Evolutionary conservation across 2,888 invertebrate species (phyloP), one percentile per base, ranked within the genome.

Genomic region (Phengaris arion): DNA sequence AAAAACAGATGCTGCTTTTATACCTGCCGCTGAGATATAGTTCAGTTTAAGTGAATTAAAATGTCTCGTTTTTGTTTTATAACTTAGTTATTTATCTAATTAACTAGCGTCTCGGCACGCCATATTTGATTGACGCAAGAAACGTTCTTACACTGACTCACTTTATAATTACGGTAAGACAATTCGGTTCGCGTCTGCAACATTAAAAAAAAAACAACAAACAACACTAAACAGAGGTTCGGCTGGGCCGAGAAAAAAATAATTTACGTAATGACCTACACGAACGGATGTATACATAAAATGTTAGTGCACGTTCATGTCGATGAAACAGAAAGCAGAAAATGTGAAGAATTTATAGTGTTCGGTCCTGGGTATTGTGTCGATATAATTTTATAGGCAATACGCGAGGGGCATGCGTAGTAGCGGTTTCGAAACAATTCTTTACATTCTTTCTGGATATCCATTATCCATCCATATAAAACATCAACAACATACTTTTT

Each of bases 251-350:
- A 46, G 15, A 69, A 69, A 69, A 69, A 64, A 64, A 64, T 35
- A 64, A 64, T 64, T 22, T 45, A 48, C 69, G 69, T 15, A 48
- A 48, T 46, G n/a, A 48, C 46, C 46, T 69, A 9, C 69, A 69
- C 69, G 69, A 13, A 48, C 15, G 48, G 69, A 69, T 69, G 69
- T 69, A 69, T 13, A 15, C 48, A 48, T 48, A 8, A 48, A 83
- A 81, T 77, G 77, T 75, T 78, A 69, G 73, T 72, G 69, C 77
- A 78, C 79, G 79, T 81, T 79, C 81, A 81, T 79, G 78, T 76
- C 78, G 73, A 68, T 77, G 72, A 76, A 79, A 82, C 79, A 79
- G 78, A 80, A 79, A 79, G 76, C 79, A 78, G 79, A 75, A 76
- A 74, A 75, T 55, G 74, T 54, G 57, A 77, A 72, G 64, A 69